A percentile compares a stretch with the other conserved stretches of the same genome.
Evolutionary conservation across 2,113 vertebrate genomes (phyloP).

Genomic region (Tympanuchus pallidicinctus): DNA sequence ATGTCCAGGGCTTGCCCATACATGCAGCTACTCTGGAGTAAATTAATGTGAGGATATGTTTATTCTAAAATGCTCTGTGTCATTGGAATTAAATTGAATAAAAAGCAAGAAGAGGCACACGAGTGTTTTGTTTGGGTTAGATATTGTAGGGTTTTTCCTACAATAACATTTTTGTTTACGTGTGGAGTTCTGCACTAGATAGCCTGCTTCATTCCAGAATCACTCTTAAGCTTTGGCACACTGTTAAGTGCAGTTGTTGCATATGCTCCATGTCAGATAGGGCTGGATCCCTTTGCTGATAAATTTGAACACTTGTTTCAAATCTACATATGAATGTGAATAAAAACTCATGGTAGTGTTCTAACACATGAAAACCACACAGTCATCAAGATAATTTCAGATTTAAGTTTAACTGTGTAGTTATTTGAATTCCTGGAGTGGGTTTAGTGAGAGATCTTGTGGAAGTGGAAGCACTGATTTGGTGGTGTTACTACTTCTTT

Average conservation of each 20-base stretch:
- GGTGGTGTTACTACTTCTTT: neutral
- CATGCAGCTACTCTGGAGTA: neutral
- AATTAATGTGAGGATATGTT: neutral
- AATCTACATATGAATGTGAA: neutral
- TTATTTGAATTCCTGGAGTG: neutral
- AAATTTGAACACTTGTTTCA: neutral
- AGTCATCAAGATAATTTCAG: neutral
- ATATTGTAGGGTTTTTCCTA: rapidly evolving
- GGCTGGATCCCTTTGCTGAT: neutral
- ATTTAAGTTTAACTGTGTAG: neutral
- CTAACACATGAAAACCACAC: neutral
- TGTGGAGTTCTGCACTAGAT: neutral
- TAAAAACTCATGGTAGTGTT: neutral
- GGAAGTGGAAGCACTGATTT: neutral
- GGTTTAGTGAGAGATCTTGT: neutral
- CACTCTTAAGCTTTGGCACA: neutral
- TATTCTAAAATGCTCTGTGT: neutral
- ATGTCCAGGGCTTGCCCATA: neutral
- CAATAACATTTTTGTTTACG: neutral
- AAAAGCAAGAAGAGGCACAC: neutral
- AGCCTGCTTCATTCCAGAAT: neutral
- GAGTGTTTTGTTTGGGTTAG: neutral
- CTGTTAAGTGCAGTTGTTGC: neutral
- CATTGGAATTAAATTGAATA: neutral
- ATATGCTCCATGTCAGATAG: neutral